Base-by-base conservation (phyloP, 2,113 vertebrate species). In the Lophochroa leadbeateri region DNA sequence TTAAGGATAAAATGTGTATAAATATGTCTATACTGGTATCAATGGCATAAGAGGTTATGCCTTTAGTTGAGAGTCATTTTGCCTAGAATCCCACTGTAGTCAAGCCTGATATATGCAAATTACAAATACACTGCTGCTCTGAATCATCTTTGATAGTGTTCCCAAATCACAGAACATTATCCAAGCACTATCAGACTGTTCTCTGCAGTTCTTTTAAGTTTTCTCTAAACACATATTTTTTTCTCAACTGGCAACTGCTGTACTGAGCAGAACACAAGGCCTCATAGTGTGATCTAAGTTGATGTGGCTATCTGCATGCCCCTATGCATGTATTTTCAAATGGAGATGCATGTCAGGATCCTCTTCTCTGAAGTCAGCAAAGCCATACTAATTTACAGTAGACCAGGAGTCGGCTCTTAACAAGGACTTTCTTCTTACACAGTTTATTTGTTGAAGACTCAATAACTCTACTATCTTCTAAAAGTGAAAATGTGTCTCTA, bases 401-500 rank as follows among this genome's bases (percentile, higher is more conserved):
- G 35, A 57, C n/a, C 11, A 83, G 20, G 35, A 91, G 6, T 0
- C 76, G 31, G 35, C 33, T 76, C 10, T 60, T 46, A 72, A 47
- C 25, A 43, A 3, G 55, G 15, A 82, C 5, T 78, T 78, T 74
- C 35, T 75, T 20, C 25, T 69, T 64, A 58, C 8, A 28, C 19
- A 29, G 27, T 60, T 81, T 81, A 57, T 83, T 72, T 88, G 35
- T 60, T 49, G 53, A 92, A 92, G 28, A 16, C n/a, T 89, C 71
- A 82, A 43, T 88, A 91, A 74, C 18, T 86, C 53, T 47, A 65
- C 44, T 76, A 61, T 58, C 72, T 86, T 68, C 74, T 86, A 63
- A 69, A 95, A 94, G 86, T 47, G 43, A 82, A 95, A 94, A 92
- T 37, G 53, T 70, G 58, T 52, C 52, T 52, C 57, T 91, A 61